Conservation (phyloP, 2,113 vertebrate genomes). For the Merops nubicus region DNA sequence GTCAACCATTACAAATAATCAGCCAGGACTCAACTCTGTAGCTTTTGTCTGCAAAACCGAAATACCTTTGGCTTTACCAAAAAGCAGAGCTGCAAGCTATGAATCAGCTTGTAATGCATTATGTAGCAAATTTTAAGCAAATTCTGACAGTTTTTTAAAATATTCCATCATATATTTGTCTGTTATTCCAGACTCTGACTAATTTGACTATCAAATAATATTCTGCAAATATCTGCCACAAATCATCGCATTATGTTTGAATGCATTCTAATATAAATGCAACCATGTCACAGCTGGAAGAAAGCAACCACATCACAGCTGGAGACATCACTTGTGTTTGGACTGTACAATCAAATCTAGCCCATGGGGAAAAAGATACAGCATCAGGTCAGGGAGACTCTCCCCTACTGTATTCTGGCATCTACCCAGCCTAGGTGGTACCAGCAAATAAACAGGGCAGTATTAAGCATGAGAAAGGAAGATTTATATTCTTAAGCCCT, state of each 20-base stretch:
- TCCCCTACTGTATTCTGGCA: not conserved
- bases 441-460: not conserved
- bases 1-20: constrained; percentile 11
- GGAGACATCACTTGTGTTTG: not conserved
- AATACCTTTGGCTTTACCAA: not conserved
- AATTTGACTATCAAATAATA: not conserved
- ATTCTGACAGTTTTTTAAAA: not conserved
- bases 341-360: not conserved
- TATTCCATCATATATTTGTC: not conserved
- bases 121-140: not conserved
- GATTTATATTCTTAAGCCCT: not conserved
- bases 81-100: not conserved
- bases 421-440: not conserved
- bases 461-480: not conserved
- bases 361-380: not conserved
- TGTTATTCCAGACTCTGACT: not conserved
- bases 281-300: no score
- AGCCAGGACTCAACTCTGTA: not conserved
- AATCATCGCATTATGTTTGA: not conserved
- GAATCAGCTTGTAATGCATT: not conserved
- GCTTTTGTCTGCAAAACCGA: constrained; percentile 16
- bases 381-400: not conserved
- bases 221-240: not conserved
- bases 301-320: not conserved
- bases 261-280: not conserved